Evolutionary conservation across 2,113 vertebrate species (phyloP), one percentile per base, ranked within the genome.

Genomic region (Eurystomus gularis): DNA sequence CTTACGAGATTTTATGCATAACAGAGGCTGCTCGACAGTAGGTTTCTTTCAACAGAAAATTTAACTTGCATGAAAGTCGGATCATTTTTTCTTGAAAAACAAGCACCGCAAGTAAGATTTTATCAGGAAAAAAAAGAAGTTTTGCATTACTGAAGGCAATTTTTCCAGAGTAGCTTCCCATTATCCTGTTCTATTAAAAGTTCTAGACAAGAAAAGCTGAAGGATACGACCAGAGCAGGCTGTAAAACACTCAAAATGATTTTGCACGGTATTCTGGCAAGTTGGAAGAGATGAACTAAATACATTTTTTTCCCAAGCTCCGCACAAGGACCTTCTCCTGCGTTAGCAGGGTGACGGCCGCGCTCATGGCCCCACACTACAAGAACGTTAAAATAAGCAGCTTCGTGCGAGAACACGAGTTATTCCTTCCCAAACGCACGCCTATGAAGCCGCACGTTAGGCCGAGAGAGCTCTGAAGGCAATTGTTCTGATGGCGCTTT

Each of bases 361-460:
- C 28, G 17, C 54, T n/a, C 42, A 3, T 0, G 31, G 20, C 35
- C 6, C 58, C 6, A 5, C 31, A 3, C 8, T 2, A 4, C 19
- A 6, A n/a, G 35, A 26, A 18, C 29, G 13, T 8, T 10, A 31
- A 31, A 61, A 35, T 2, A 6, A 26, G 31, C 61, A 20, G 10
- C 62, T 52, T 3, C 10, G 7, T 4, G 17, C n/a, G 3, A 5
- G 12, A n/a, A 9, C 0, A 8, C 1, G 16, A 10, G 19, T 7
- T 19, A 2, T 2, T 17, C 31, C 62, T 18, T 20, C 62, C 42
- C 54, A 3, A 37, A 2, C 3, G 14, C 21, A 9, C 24, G 20
- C 9, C 5, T 1, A 26, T 0, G 29, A 0, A 17, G 26, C 49
- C 13, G 11, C 46, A 7, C 4, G 28, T 3, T 3, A 20, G 49